phyloP scores from a whole-genome alignment of 2,888 invertebrate species.

The Drosophila ezoana region DNA sequence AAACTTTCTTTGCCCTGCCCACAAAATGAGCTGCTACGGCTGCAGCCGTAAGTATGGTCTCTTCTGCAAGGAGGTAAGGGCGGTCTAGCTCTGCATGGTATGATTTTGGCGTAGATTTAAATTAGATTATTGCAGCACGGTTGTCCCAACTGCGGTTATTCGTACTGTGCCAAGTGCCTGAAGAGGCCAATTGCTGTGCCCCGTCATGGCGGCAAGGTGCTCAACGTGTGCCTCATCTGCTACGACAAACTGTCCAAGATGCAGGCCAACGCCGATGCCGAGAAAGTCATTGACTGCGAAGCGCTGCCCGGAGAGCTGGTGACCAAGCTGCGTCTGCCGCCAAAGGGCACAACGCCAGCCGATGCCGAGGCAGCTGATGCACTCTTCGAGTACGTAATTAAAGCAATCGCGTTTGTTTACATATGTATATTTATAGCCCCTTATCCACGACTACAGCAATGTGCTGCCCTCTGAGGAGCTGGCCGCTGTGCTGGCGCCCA shows the following conservation, averaged over 20 bases:
- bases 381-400: conserved; percentile 54
- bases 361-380: conserved; percentile 51
- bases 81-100: neutral
- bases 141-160: conserved; percentile 93
- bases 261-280: conserved; percentile 63
- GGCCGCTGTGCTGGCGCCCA: conserved; percentile 78
- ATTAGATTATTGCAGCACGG: conserved; percentile 87
- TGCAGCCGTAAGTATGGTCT: conserved; percentile 90
- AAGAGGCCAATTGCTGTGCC: conserved; percentile 89
- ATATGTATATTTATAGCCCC: neutral
- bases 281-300: conserved; percentile 74
- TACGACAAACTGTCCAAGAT: conserved; percentile 82
- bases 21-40: conserved; percentile 89
- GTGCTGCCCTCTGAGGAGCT: conserved; percentile 69
- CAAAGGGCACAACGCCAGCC: conserved; percentile 39
- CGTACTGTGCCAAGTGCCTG: conserved; percentile 93
- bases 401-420: neutral
- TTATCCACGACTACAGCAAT: conserved; percentile 49
- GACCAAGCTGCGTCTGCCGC: conserved; percentile 51
- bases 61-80: conserved; percentile 89
- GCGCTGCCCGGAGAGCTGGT: conserved; percentile 86
- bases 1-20: neutral
- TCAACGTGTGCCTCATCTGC: conserved; percentile 88
- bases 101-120: neutral
- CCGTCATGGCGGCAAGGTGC: conserved; percentile 87